phyloP scores from a whole-genome alignment of 2,113 vertebrate species.

The Rhombomys opimus region DNA sequence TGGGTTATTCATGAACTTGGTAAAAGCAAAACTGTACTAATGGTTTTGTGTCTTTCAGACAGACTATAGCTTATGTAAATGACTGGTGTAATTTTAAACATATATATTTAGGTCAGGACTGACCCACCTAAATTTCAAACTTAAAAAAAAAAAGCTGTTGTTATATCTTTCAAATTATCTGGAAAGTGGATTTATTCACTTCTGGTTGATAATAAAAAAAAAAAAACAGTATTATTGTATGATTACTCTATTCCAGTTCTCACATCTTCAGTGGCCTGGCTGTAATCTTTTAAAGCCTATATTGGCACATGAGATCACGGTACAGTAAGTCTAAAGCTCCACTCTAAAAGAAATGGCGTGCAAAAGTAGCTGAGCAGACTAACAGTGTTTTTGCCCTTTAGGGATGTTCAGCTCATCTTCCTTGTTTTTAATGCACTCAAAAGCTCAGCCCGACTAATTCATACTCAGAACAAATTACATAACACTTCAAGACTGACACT shows the following conservation, averaged over 20 bases:
- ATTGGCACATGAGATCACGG: not conserved
- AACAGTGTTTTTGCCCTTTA: conserved; percentile 65
- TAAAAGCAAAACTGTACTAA: not conserved
- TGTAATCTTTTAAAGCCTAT: conserved; percentile 1
- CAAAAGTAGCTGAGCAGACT: conserved; percentile 35
- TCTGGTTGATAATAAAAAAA: not conserved
- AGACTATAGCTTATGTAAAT: not conserved
- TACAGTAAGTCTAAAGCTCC: conserved; percentile 25
- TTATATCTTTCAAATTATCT: not conserved
- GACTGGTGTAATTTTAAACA: conserved; percentile 22
- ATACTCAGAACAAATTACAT: conserved; percentile 79
- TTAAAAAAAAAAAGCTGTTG: not conserved
- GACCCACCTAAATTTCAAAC: not conserved
- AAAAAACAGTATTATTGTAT: not conserved
- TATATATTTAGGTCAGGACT: not conserved
- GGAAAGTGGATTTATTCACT: not conserved
- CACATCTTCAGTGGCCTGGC: not conserved
- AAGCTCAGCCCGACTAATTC: conserved; percentile 75
- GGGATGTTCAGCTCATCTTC: conserved; percentile 74
- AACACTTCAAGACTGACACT: conserved; percentile 78
- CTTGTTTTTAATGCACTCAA: conserved; percentile 75
- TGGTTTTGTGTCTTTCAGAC: not conserved
- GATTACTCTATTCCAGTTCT: conserved; percentile 15
- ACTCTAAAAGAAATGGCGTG: conserved; percentile 16
- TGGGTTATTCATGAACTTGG: not conserved